Evolutionary conservation across 2,113 vertebrate genomes (phyloP).

Genomic region (Drymodes brunneopygia): DNA sequence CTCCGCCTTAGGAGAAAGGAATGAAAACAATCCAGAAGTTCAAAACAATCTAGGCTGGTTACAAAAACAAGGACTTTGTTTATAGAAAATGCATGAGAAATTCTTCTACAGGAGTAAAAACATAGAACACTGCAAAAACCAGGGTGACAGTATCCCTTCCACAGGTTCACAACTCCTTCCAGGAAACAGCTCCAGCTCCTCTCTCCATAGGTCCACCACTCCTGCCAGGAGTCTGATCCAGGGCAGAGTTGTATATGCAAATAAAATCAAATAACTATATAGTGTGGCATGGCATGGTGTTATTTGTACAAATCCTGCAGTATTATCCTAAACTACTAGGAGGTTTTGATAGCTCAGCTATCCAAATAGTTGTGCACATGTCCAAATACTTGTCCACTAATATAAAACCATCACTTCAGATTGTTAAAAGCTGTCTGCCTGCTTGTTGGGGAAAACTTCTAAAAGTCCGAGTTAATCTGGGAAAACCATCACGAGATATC

Average conservation of each 20-base stretch:
- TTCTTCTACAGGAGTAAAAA: too few relatives aligned
- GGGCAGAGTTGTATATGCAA: background rate
- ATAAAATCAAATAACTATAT: background rate
- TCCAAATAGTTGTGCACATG: background rate
- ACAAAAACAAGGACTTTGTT: too few relatives aligned
- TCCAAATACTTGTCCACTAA: background rate
- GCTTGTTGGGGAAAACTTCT: background rate
- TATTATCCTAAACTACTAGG: background rate
- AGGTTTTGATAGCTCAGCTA: background rate
- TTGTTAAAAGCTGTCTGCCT: background rate
- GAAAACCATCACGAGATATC: background rate
- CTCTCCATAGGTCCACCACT: too few relatives aligned
- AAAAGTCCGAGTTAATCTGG: background rate
- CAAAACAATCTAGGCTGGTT: too few relatives aligned
- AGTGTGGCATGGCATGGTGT: background rate
- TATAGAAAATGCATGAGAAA: too few relatives aligned
- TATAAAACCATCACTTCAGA: background rate
- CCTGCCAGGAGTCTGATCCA: background rate
- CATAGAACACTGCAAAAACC: too few relatives aligned
- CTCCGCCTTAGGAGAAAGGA: too few relatives aligned
- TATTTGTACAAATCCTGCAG: background rate
- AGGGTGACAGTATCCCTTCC: too few relatives aligned
- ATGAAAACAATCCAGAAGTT: too few relatives aligned
- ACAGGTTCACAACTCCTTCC: background rate
- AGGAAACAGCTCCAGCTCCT: background rate